Conservation (phyloP, 2,113 vertebrate genomes). For the Suricata suricatta region DNA sequence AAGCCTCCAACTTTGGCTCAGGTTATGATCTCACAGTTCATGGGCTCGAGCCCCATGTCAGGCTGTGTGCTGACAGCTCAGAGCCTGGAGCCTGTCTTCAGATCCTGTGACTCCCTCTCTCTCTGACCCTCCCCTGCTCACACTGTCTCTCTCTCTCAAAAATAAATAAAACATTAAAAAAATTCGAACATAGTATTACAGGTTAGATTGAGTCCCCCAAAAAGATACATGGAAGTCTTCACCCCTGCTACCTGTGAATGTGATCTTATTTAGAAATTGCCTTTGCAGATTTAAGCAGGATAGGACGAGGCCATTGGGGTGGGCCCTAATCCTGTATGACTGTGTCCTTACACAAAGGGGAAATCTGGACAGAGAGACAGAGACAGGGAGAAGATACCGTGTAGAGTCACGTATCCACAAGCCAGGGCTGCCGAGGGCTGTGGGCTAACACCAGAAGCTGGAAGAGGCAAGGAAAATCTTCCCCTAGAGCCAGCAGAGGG, state of each 20-base stretch:
- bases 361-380: not conserved
- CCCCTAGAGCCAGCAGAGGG: not conserved
- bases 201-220: not conserved
- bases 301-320: not conserved
- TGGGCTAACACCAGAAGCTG: not conserved
- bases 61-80: no score
- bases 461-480: not conserved
- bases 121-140: no score
- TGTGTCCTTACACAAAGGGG: not conserved
- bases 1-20: no score
- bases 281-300: not conserved
- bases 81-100: no score
- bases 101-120: no score
- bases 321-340: not conserved
- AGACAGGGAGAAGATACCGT: not conserved
- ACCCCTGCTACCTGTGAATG: not conserved
- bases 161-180: no score
- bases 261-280: not conserved
- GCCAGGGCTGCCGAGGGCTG: rapidly evolving
- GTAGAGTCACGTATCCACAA: no score
- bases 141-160: no score
- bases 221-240: not conserved
- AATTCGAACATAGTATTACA: not conserved
- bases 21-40: no score
- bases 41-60: no score